A percentile compares a stretch with the other conserved stretches of the same genome.
phyloP scores from a whole-genome alignment of 2,888 invertebrate genomes.

The Spodoptera littoralis region DNA sequence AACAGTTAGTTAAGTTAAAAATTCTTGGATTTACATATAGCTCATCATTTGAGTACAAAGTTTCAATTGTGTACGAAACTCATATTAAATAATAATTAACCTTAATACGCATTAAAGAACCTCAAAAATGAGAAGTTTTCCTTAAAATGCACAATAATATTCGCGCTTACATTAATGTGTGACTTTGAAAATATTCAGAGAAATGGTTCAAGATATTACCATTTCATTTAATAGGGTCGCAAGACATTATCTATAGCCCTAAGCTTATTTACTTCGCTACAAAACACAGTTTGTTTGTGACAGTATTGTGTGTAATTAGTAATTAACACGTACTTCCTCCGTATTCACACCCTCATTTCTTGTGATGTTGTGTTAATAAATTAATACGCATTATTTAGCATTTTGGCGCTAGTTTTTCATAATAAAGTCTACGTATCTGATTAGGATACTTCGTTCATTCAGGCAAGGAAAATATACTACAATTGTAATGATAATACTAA shows the following conservation, averaged over 20 bases:
- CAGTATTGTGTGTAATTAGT: conserved; percentile 44
- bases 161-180: neutral
- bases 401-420: conserved; percentile 27
- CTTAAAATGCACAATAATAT: conserved; percentile 1
- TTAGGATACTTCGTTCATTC: neutral
- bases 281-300: conserved; percentile 36
- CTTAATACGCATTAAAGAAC: neutral
- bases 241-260: conserved; percentile 4
- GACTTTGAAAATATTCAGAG: conserved; percentile 8
- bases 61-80: too few species aligned
- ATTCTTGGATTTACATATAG: too few species aligned
- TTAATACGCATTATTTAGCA: conserved; percentile 34
- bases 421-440: conserved; percentile 5
- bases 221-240: conserved; percentile 22
- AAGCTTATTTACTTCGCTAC: conserved; percentile 47
- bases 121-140: neutral
- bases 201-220: conserved; percentile 24
- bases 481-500: too few species aligned
- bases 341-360: conserved; percentile 29
- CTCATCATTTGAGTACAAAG: too few species aligned
- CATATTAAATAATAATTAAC: too few species aligned
- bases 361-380: conserved; percentile 18
- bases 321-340: conserved; percentile 41
- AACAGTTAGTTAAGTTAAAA: too few species aligned
- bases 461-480: neutral